phyloP scores from a whole-genome alignment of 2,797 vertebrate genomes.

The Leuciscus waleckii region DNA sequence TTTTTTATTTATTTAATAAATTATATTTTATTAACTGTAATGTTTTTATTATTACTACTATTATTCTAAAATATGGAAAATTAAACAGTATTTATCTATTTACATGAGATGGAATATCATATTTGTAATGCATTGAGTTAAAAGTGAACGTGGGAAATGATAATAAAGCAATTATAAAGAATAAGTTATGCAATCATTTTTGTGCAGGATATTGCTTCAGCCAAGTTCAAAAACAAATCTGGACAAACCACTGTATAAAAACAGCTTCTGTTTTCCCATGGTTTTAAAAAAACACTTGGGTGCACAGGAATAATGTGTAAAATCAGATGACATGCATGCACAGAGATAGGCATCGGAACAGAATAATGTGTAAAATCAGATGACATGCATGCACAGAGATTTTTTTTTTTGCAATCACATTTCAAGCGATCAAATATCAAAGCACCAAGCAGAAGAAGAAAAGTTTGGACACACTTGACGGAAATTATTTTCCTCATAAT shows the following conservation, averaged over 20 bases:
- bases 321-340: background rate
- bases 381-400: slow-evolving; percentile 10
- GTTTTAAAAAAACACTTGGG: background rate
- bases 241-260: background rate
- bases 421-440: too few relatives aligned
- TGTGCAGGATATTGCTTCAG: background rate
- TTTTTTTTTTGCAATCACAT: background rate
- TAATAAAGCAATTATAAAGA: background rate
- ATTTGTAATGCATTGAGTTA: background rate
- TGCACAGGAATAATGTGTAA: background rate
- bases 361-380: too few relatives aligned
- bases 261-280: background rate
- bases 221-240: background rate
- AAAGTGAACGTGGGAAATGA: background rate
- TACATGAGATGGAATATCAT: background rate
- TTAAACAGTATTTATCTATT: background rate
- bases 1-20: background rate
- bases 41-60: background rate
- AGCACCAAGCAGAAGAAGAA: too few relatives aligned
- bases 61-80: background rate
- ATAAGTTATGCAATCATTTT: background rate
- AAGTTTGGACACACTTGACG: too few relatives aligned
- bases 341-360: too few relatives aligned
- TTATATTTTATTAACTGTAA: background rate
- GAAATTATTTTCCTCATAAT: too few relatives aligned